Percentiles rank a stretch among this genome's conserved stretches.
These are phyloP conservation scores for Zygogramma bicolorata DNA, from an alignment of 2,888 invertebrate species.

Conservation along the genomic window DNA sequence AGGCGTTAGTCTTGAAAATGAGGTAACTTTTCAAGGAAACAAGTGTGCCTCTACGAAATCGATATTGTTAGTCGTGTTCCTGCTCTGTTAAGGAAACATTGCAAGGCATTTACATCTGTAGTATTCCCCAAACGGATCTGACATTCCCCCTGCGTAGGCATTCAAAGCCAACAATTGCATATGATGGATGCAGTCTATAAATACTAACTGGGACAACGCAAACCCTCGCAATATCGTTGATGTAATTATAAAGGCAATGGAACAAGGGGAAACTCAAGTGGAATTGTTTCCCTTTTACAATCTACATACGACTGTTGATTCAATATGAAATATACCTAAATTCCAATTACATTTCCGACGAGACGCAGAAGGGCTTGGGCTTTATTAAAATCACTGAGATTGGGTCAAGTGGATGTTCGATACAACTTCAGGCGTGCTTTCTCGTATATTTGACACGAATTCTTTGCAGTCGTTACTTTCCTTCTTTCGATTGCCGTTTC, in stretches of 20 bases:
- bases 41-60: too few relatives aligned
- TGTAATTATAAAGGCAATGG: constrained; percentile 63
- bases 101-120: constrained; percentile 40
- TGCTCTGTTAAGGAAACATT: too few relatives aligned
- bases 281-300: constrained; percentile 50
- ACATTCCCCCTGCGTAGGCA: constrained; percentile 38
- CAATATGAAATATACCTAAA: constrained; percentile 45
- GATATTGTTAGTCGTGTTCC: too few relatives aligned
- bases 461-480: not conserved
- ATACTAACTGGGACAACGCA: constrained; percentile 58
- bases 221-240: constrained; percentile 57
- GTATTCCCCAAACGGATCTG: constrained; percentile 41
- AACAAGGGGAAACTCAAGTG: constrained; percentile 60
- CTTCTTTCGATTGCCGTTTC: too few relatives aligned
- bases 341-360: constrained; percentile 41
- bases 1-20: too few relatives aligned
- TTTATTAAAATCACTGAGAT: not conserved
- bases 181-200: constrained; percentile 60
- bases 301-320: constrained; percentile 53
- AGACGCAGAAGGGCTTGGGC: not conserved
- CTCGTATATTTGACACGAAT: not conserved
- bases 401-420: constrained; percentile 11
- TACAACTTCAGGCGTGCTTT: not conserved
- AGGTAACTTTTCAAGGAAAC: too few relatives aligned
- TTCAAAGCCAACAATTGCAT: constrained; percentile 53